These are phyloP conservation scores for Thunnus maccoyii DNA, from an alignment of 2,113 vertebrate genomes.

Conservation along the genomic window DNA sequence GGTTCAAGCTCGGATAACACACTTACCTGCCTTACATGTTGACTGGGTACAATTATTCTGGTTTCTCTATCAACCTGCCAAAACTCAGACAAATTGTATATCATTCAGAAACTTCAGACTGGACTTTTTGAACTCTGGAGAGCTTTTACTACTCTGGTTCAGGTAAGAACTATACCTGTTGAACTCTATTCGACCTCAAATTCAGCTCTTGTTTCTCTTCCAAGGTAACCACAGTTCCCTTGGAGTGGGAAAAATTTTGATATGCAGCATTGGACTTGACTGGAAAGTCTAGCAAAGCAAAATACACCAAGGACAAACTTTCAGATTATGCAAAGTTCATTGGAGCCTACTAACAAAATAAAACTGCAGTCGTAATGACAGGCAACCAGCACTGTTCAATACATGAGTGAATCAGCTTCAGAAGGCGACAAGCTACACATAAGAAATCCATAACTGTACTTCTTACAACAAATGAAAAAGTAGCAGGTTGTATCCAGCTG, in stretches of 20 bases:
- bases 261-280: neutral
- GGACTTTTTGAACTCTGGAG: constrained; percentile 17
- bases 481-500: neutral
- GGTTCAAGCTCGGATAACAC: neutral
- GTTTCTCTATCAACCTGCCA: neutral
- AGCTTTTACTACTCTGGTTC: constrained; percentile 5
- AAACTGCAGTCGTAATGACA: neutral
- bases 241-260: constrained; percentile 8
- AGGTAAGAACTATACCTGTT: neutral
- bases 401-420: neutral
- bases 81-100: neutral
- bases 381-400: neutral
- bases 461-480: neutral
- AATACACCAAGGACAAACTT: constrained; percentile 20
- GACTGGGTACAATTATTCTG: neutral
- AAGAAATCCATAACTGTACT: neutral
- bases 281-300: neutral
- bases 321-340: neutral
- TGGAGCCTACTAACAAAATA: neutral
- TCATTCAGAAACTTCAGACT: constrained; percentile 21
- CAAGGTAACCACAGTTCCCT: neutral
- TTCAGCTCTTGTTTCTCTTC: constrained; percentile 15
- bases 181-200: constrained; percentile 1
- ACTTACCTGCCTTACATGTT: constrained; percentile 3
- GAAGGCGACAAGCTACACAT: no score